A percentile compares a stretch with the other conserved stretches of the same genome.
Conservation (phyloP, 2,113 vertebrate genomes). For the Nothoprocta perdicaria region DNA sequence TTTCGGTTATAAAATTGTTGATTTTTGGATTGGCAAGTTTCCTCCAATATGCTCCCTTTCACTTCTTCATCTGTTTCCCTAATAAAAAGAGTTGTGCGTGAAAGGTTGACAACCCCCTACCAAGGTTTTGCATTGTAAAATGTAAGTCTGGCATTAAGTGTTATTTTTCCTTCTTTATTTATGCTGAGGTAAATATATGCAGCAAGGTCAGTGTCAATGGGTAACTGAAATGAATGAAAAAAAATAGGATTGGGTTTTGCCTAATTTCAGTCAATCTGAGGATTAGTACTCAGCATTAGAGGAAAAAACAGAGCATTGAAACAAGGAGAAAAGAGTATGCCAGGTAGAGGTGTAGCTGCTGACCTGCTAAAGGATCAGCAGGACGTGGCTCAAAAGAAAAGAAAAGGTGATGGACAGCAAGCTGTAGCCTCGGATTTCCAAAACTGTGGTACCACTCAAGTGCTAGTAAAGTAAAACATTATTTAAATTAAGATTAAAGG, state of each 20-base stretch:
- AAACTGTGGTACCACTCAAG: background rate
- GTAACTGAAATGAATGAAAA: background rate
- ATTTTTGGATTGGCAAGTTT: background rate
- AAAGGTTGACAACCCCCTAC: background rate
- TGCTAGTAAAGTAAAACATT: background rate
- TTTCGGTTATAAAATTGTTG: background rate
- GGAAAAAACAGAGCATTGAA: background rate
- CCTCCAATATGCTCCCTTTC: background rate
- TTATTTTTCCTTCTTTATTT: background rate
- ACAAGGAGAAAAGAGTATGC: background rate
- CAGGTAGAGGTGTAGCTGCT: background rate
- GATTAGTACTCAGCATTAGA: background rate
- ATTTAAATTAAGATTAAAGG: background rate
- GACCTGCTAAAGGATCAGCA: background rate
- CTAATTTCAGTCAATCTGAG: background rate
- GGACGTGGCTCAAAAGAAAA: background rate
- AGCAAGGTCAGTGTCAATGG: background rate
- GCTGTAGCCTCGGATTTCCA: background rate
- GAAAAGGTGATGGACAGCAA: background rate
- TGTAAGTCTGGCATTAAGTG: background rate
- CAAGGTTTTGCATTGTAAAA: background rate
- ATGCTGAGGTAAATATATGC: background rate
- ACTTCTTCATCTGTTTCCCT: background rate
- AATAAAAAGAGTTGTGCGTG: background rate
- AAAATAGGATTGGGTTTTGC: background rate